Evolutionary conservation across 2,888 invertebrate species (phyloP), one percentile per base, ranked within the genome.

Genomic region (Machimus rusticus): DNA sequence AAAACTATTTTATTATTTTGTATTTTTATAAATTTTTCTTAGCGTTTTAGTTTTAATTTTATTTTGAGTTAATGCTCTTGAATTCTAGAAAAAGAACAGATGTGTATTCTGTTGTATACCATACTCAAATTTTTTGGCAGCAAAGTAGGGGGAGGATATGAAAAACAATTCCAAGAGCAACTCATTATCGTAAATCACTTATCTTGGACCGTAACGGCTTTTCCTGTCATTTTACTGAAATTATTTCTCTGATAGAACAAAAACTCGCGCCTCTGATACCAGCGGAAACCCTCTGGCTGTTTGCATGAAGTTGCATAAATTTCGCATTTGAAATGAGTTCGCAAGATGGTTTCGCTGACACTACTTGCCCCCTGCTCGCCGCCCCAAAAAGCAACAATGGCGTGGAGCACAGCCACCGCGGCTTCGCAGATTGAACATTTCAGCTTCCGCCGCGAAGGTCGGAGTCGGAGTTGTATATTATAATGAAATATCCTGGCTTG

Each of bases 221-320:
- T 82, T 85, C 43, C 74, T 74, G 37, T 74, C 74, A 28, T 85
- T 74, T 51, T 43, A 31, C 34, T 19, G 28, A 46, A 74, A 85
- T 85, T 74, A 85, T 85, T 85, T 19, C 46, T 39, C 46, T 16
- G 43, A 77, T 34, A 51, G 57, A 55, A 55, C 46, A 86, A 86
- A 86, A 86, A 57, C 66, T 16, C 57, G 57, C 37, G 28, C 46
- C 23, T 66, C 74, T 77, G 78, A 78, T 78, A 78, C n/a, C 57
- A 87, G 43, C 85, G 85, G 74, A 87, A 87, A 87, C 86, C 87
- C 86, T 86, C 88, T 88, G 82, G 57, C 86, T 39, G 66, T 46
- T 86, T 39, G 86, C 86, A 88, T 86, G 82, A 86, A 88, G 57
- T 88, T 88, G 88, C 86, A 88, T 88, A 88, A 88, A 88, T 88